These are phyloP conservation scores for Verasper variegatus DNA, from an alignment of 2,113 vertebrate species.

Conservation along the genomic window DNA sequence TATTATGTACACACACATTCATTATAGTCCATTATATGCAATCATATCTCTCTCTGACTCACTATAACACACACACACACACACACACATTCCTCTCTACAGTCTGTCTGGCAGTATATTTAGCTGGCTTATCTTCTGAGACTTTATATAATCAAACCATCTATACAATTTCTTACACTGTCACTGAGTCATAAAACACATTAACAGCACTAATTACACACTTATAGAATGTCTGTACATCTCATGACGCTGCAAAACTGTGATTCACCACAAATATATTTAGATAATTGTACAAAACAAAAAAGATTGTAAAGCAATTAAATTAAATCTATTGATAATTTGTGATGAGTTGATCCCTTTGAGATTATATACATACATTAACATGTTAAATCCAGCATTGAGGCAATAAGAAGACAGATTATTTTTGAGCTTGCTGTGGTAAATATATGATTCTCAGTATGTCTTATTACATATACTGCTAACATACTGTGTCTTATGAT, in stretches of 20 bases:
- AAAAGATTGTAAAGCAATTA: too few relatives aligned
- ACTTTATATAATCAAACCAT: conserved; percentile 27
- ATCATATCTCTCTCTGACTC: background rate
- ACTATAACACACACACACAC: background rate
- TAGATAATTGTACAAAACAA: conserved; percentile 47
- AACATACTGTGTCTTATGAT: background rate
- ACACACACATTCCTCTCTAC: conserved; percentile 27
- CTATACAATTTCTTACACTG: conserved; percentile 24
- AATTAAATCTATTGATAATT: too few relatives aligned
- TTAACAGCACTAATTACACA: conserved; percentile 28
- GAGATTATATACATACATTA: background rate
- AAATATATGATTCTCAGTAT: background rate
- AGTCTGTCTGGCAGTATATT: conserved; percentile 62
- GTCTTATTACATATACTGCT: background rate
- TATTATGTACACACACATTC: background rate
- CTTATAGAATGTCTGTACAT: conserved; percentile 15
- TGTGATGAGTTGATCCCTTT: background rate
- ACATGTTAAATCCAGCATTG: conserved; percentile 2
- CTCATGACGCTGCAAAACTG: conserved; percentile 4
- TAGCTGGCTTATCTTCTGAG: conserved; percentile 54
- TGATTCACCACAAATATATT: background rate
- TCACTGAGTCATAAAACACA: background rate
- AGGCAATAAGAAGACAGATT: conserved; percentile 6
- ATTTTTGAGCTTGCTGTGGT: conserved; percentile 10
- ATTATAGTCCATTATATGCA: background rate